Conservation (phyloP, 35 echinoderm and acorn worm species). For the Eucidaris tribuloides region DNA sequence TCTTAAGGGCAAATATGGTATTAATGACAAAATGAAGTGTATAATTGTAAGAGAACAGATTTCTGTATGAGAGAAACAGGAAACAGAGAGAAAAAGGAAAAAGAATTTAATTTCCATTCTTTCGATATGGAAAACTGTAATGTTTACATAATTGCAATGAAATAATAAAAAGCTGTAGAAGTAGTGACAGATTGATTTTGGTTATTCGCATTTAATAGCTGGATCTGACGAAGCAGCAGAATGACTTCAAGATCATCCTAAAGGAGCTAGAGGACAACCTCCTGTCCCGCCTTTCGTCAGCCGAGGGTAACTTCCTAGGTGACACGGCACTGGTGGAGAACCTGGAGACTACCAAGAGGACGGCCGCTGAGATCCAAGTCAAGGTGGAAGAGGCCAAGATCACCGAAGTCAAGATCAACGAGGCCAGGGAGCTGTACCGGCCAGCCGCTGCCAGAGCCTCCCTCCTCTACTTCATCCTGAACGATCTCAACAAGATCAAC, state of each 20-base stretch:
- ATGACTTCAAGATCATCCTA: slow-evolving; percentile 98
- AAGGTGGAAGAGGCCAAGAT: slow-evolving; percentile 97
- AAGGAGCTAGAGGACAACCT: slow-evolving; percentile 98
- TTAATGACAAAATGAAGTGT: too few species aligned
- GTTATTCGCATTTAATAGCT: slow-evolving; percentile 20
- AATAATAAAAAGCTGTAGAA: too few species aligned
- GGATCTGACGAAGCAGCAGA: slow-evolving; percentile 96
- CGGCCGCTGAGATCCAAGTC: slow-evolving; percentile 96
- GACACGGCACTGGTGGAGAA: slow-evolving; percentile 98
- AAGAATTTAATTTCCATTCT: too few species aligned
- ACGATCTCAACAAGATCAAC: slow-evolving; percentile 98
- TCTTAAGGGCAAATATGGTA: too few species aligned
- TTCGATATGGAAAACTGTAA: too few species aligned
- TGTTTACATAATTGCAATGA: too few species aligned
- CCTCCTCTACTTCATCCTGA: slow-evolving; percentile 96
- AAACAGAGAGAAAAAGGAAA: too few species aligned
- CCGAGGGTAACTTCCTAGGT: slow-evolving; percentile 99
- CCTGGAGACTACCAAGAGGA: slow-evolving; percentile 96
- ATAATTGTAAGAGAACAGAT: too few species aligned
- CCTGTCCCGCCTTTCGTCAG: slow-evolving; percentile 89
- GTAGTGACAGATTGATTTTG: too few species aligned
- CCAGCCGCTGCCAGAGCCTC: slow-evolving; percentile 94
- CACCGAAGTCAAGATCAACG: slow-evolving; percentile 97
- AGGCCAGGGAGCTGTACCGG: slow-evolving; percentile 90
- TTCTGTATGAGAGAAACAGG: too few species aligned